These are phyloP conservation scores for Icerya purchasi DNA, from an alignment of 2,888 invertebrate genomes.

Conservation along the genomic window DNA sequence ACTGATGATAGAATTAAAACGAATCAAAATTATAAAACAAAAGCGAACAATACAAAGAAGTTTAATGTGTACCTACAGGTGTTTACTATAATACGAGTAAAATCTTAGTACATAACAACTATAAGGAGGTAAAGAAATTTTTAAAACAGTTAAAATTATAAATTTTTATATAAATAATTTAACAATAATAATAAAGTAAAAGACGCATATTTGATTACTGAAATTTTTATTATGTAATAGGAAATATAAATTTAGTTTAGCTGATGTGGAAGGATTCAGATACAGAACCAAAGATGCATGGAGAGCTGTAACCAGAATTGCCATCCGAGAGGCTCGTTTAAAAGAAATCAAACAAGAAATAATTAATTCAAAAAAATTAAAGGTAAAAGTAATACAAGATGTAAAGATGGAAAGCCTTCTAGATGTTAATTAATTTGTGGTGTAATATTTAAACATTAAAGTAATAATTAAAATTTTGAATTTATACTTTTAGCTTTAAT, in stretches of 20 bases:
- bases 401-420: neutral
- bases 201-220: no score
- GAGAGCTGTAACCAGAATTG: slow-evolving; percentile 79
- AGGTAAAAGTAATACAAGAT: slow-evolving; percentile 29
- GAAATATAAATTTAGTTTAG: slow-evolving; percentile 80
- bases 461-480: neutral
- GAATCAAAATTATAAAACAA: no score
- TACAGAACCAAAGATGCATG: slow-evolving; percentile 90
- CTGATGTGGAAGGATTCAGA: slow-evolving; percentile 87
- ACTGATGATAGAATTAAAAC: no score
- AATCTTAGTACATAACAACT: no score
- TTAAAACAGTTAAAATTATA: no score
- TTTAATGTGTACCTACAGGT: no score
- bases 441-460: neutral
- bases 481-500: neutral
- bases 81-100: no score
- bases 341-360: slow-evolving; percentile 91
- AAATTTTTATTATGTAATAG: no score
- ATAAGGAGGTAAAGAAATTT: no score
- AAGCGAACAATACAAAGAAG: no score
- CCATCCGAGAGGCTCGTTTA: slow-evolving; percentile 78
- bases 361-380: slow-evolving; percentile 72
- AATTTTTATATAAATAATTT: no score
- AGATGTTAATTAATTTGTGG: neutral
- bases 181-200: no score